Evolutionary conservation across 1,140 invertebrate genomes (phyloP).

Genomic region (Radopholus similis): DNA sequence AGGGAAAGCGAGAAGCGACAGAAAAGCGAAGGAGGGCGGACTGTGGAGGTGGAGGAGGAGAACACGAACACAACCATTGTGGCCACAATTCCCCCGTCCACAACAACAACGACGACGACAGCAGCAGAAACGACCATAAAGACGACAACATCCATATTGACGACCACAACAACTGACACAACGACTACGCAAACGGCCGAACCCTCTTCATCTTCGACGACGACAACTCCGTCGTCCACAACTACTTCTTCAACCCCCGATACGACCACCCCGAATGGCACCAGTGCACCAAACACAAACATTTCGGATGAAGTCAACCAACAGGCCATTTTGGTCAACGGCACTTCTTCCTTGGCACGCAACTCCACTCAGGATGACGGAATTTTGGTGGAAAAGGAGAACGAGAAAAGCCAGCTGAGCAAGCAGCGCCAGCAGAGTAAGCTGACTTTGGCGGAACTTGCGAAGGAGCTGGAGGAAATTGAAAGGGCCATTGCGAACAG

Average conservation of each 20-base stretch:
- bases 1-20: not conserved
- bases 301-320: not conserved
- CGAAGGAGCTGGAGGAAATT: conserved; percentile 8
- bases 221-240: too few species aligned
- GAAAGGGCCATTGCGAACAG: not conserved
- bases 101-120: too few species aligned
- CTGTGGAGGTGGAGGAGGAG: not conserved
- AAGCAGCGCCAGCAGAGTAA: not conserved
- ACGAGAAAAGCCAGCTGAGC: not conserved
- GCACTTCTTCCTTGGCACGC: too few species aligned
- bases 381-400: conserved; percentile 10
- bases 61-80: too few species aligned
- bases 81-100: too few species aligned
- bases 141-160: too few species aligned
- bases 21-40: not conserved
- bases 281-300: not conserved
- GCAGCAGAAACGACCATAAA: too few species aligned
- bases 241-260: too few species aligned
- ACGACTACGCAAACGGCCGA: too few species aligned
- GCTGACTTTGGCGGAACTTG: conserved; percentile 8
- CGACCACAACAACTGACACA: too few species aligned
- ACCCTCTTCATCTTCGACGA: too few species aligned
- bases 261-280: not conserved
- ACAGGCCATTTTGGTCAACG: too few species aligned
- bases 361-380: not conserved